These are phyloP conservation scores for Spodoptera picta DNA, from an alignment of 2,888 invertebrate species.

Conservation along the genomic window DNA sequence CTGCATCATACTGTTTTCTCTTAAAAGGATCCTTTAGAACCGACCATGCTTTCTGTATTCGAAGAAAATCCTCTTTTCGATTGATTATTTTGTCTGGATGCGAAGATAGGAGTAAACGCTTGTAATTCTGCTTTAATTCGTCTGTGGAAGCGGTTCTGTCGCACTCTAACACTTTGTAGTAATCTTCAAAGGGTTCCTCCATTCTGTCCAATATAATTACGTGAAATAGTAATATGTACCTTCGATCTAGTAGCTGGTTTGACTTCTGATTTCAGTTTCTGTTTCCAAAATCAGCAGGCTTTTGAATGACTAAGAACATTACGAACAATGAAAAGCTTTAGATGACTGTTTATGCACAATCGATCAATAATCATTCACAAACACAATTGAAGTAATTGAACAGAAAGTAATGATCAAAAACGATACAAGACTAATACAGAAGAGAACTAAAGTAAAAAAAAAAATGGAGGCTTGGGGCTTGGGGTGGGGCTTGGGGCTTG, in stretches of 20 bases:
- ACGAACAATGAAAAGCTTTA: neutral
- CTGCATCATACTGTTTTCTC: constrained; percentile 91
- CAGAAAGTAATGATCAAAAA: no score
- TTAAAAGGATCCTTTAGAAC: constrained; percentile 89
- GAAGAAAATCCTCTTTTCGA: constrained; percentile 69
- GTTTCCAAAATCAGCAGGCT: no score
- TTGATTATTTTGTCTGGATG: constrained; percentile 90
- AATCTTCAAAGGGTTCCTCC: constrained; percentile 68
- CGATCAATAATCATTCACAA: no score
- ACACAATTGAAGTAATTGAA: no score
- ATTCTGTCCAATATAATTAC: constrained; percentile 33
- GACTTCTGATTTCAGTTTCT: constrained; percentile 1
- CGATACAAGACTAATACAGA: no score
- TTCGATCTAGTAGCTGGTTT: constrained; percentile 10
- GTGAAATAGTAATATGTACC: constrained; percentile 19
- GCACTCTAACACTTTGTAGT: constrained; percentile 88
- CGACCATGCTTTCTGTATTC: constrained; percentile 92
- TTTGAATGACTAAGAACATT: neutral
- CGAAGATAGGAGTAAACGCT: constrained; percentile 84
- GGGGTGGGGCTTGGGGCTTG: no score
- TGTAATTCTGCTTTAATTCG: constrained; percentile 90
- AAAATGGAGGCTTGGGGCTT: no score
- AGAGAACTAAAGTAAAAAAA: no score
- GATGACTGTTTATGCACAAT: no score
- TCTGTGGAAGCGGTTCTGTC: constrained; percentile 85